Evolutionary conservation across 1,140 invertebrate species (phyloP).

Genomic region (Dendroctonus ponderosae): DNA sequence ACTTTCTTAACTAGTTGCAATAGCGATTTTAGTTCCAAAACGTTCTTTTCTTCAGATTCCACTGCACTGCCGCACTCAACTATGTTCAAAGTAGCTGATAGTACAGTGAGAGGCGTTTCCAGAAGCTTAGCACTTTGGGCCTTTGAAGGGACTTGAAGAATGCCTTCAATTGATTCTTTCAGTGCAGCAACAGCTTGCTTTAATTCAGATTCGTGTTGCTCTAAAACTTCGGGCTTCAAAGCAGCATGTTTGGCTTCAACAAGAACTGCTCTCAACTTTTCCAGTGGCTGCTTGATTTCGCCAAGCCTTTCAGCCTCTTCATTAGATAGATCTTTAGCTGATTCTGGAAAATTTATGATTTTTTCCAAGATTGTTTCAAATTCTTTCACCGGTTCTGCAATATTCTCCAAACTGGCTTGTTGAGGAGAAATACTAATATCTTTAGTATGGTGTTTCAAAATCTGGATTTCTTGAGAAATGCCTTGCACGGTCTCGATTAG

Average conservation of each 20-base stretch:
- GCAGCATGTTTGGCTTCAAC: constrained; percentile 8
- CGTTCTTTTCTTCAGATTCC: constrained; percentile 1
- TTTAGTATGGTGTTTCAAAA: neutral
- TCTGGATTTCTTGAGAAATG: neutral
- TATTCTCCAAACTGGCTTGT: constrained; percentile 1
- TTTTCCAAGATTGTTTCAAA: constrained; percentile 8
- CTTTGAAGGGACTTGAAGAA: constrained; percentile 5
- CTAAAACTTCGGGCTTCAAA: constrained; percentile 14
- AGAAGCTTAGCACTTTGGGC: constrained; percentile 8
- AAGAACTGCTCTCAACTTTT: constrained; percentile 15
- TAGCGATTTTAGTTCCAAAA: neutral
- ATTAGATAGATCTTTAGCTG: constrained; percentile 5
- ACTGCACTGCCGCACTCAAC: neutral
- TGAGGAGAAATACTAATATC: constrained; percentile 4
- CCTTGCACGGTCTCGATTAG: constrained; percentile 8
- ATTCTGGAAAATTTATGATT: constrained; percentile 7
- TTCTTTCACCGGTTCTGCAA: constrained; percentile 6
- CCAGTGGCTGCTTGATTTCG: constrained; percentile 8
- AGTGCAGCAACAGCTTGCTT: constrained; percentile 7
- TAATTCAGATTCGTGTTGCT: constrained; percentile 12
- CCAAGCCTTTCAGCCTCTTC: constrained; percentile 8
- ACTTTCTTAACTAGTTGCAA: constrained; percentile 6
- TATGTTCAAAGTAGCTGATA: constrained; percentile 12
- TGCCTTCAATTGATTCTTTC: constrained; percentile 17
- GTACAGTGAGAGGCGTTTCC: constrained; percentile 12